These are phyloP conservation scores for Penaeus monodon DNA, from an alignment of 2,888 invertebrate species.

Conservation along the genomic window DNA sequence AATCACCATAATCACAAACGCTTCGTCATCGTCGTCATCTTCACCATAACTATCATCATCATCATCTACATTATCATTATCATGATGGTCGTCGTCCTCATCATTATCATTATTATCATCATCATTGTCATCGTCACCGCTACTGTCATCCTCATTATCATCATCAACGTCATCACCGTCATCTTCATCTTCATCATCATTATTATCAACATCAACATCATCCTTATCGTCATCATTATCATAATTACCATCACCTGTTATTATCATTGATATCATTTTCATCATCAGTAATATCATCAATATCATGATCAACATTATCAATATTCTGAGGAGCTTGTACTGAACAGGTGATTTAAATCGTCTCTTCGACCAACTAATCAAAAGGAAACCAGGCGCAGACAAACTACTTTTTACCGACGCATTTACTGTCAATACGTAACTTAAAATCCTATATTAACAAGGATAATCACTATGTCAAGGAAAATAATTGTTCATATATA, in stretches of 20 bases:
- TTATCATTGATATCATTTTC: not conserved
- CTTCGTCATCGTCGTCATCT: not conserved
- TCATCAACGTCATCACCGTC: not conserved
- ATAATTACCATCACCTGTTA: too few species aligned
- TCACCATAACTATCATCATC: not conserved
- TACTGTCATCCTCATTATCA: not conserved
- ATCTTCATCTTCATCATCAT: not conserved
- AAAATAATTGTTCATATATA: too few species aligned
- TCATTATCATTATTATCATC: not conserved
- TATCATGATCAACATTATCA: too few species aligned
- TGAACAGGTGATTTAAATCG: too few species aligned
- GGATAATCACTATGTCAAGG: too few species aligned
- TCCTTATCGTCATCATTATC: not conserved
- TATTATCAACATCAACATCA: not conserved
- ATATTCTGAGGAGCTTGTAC: too few species aligned
- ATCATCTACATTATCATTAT: not conserved
- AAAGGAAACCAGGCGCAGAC: too few species aligned
- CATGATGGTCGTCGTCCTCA: not conserved
- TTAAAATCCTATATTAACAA: too few species aligned
- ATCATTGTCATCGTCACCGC: not conserved
- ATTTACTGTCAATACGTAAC: too few species aligned
- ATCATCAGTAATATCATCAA: not conserved
- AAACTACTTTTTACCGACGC: too few species aligned
- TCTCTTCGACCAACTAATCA: too few species aligned
- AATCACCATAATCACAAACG: not conserved